Evolutionary conservation across 2,113 vertebrate genomes (phyloP), one percentile per base, ranked within the genome.

Genomic region (Sylvia atricapilla): DNA sequence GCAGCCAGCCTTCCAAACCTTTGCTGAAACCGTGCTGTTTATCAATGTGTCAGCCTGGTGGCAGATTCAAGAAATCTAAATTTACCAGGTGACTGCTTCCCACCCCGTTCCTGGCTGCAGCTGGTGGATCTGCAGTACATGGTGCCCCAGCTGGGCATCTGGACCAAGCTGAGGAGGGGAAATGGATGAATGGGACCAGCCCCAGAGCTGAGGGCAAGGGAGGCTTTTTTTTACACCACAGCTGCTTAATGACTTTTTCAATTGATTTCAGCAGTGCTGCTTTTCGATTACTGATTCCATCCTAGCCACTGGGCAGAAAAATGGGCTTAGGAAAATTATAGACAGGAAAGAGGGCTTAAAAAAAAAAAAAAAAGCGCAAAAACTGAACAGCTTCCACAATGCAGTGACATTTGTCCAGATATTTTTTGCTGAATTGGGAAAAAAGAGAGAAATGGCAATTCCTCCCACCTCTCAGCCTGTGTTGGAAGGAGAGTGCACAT

Each of bases 11-110:
- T 96, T 92, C 91, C 89, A 96, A 97, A 92, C 86, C 95, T 97
- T 94, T 96, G 80, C 93, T 94, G 69, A 94, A 98, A 96, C 37
- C 28, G 59, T 5, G 62, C 96, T 98, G 96, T 98, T 98, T 97
- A 93, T 98, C 98, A 98, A 95, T 90, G 92, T 98, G 98, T 96
- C 98, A 98, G 97, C 89, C 95, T 87, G 90, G 87, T 98, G 98
- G 98, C 98, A 98, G 95, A 97, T 87, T 98, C 96, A 97, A 98
- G 97, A 98, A 98, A 98, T 98, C 98, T 98, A 95, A 98, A 98
- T 98, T 98, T 97, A 97, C 97, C 96, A 97, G 97, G 97, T 89
- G 94, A 95, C 85, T 96, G 94, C 68, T 91, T 97, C 63, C 47
- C 47, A 24, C 23, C 84, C 73, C 84, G 5, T 41, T 94, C 91